phyloP scores from a whole-genome alignment of 2,888 invertebrate genomes.

The Drepanosiphum platanoidis region DNA sequence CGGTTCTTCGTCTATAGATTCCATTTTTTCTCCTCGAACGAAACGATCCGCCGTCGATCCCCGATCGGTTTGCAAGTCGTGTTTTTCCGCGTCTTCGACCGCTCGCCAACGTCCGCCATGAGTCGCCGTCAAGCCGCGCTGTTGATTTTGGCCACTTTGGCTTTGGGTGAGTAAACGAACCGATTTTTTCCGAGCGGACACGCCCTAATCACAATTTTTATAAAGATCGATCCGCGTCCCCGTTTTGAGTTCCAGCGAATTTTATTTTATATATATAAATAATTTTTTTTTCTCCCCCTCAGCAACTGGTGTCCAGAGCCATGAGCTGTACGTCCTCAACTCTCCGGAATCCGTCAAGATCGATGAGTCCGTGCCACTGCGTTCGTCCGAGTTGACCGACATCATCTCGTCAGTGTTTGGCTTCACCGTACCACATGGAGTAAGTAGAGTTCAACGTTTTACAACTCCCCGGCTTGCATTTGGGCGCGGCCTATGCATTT shows the following conservation, averaged over 20 bases:
- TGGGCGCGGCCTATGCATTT: no score
- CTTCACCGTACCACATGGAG: constrained; percentile 12
- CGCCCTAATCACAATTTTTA: background rate
- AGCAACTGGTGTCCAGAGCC: constrained; percentile 5
- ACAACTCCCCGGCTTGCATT: no score
- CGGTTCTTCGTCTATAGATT: background rate
- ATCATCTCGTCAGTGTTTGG: constrained; percentile 17
- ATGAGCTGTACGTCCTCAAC: constrained; percentile 27
- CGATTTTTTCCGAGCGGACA: constrained; percentile 6
- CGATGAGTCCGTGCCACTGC: background rate
- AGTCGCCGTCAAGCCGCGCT: background rate
- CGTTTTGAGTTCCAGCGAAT: background rate
- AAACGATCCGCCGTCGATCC: background rate
- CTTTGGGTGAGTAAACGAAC: constrained; percentile 1
- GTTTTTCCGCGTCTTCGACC: background rate
- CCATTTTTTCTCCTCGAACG: background rate
- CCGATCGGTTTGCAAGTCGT: background rate
- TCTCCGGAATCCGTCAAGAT: constrained; percentile 18
- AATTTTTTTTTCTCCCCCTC: background rate
- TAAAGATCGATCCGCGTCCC: background rate
- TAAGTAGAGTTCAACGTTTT: background rate
- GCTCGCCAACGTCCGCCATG: background rate
- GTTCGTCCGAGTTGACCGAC: constrained; percentile 16
- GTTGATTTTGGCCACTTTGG: background rate
- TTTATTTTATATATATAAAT: background rate